Conservation (phyloP, 2,888 invertebrate genomes). For the Andrena chrysosceles region DNA sequence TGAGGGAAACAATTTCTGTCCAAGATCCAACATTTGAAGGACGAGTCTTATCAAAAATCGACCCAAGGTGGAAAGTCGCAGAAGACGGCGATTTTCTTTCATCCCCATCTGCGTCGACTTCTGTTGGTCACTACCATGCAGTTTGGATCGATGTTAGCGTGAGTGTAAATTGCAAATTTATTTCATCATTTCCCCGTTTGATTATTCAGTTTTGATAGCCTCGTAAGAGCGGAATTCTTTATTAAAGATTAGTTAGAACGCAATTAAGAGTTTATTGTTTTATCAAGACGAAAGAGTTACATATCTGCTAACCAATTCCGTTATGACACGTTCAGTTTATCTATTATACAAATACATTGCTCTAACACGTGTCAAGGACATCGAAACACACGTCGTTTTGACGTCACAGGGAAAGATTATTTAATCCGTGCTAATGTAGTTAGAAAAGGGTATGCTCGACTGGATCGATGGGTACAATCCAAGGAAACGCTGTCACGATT, state of each 20-base stretch:
- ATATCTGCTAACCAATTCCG: slow-evolving; percentile 19
- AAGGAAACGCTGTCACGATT: neutral
- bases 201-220: no score
- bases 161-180: slow-evolving; percentile 68
- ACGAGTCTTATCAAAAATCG: slow-evolving; percentile 73
- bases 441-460: neutral
- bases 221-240: no score
- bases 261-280: slow-evolving; percentile 29
- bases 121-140: slow-evolving; percentile 88
- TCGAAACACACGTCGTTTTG: neutral
- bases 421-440: neutral
- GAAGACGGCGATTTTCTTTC: slow-evolving; percentile 88
- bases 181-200: neutral
- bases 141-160: slow-evolving; percentile 89
- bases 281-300: slow-evolving; percentile 18
- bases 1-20: slow-evolving; percentile 36
- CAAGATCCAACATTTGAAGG: slow-evolving; percentile 82
- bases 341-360: slow-evolving; percentile 20
- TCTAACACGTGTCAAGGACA: neutral
- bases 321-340: slow-evolving; percentile 47
- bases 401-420: neutral
- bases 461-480: neutral
- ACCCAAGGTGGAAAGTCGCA: slow-evolving; percentile 86
- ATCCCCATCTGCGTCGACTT: slow-evolving; percentile 88
- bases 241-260: slow-evolving; percentile 20